Percentiles rank a stretch among this genome's conserved stretches.
phyloP scores from a whole-genome alignment of 2,797 vertebrate species.

The Mormyrops attenuatus region DNA sequence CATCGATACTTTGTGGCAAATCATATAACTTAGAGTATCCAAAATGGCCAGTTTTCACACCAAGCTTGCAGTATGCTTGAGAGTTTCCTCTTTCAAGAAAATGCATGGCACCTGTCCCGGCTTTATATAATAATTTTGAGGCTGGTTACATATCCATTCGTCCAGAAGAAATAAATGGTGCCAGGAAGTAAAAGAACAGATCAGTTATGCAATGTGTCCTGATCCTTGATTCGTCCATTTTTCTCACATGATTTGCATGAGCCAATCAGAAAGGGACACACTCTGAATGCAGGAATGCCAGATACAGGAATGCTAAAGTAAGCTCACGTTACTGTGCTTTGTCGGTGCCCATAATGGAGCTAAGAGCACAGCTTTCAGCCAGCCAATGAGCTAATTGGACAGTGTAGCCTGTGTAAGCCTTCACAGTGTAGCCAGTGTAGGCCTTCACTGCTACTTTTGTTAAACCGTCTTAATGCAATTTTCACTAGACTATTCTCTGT shows the following conservation, averaged over 20 bases:
- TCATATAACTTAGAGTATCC: not conserved
- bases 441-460: not conserved
- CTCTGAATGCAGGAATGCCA: not conserved
- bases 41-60: constrained; percentile 1
- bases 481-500: not conserved
- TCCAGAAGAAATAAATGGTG: not conserved
- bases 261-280: not conserved
- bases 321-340: not conserved
- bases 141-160: not conserved
- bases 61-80: not conserved
- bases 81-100: not conserved
- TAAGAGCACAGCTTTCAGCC: not conserved
- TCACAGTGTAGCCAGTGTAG: no score
- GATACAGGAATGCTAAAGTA: not conserved
- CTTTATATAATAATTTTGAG: not conserved
- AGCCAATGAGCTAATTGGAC: not conserved
- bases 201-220: constrained; percentile 1
- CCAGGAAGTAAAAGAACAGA: not conserved
- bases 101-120: not conserved
- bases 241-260: not conserved
- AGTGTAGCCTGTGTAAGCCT: not conserved
- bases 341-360: not conserved
- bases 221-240: not conserved
- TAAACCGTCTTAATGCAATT: not conserved
- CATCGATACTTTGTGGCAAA: not conserved